Evolutionary conservation across 2,797 vertebrate genomes (phyloP).

Genomic region (Cygnus olor): DNA sequence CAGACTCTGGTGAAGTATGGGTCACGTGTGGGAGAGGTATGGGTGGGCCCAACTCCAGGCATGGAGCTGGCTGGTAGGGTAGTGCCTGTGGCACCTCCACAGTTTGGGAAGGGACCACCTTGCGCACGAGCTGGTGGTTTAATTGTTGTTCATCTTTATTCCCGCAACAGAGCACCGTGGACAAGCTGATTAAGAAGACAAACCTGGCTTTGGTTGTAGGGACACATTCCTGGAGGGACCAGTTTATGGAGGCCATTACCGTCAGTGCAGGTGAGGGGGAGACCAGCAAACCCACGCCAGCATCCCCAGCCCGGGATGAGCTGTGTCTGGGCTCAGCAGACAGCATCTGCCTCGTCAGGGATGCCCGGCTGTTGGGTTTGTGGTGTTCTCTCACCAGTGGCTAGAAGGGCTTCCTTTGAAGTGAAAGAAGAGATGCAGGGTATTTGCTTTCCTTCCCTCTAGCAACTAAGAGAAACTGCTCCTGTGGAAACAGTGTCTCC

Average conservation of each 20-base stretch:
- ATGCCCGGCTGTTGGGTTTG: background rate
- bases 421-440: background rate
- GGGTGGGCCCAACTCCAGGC: background rate
- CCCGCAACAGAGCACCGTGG: conserved; percentile 90
- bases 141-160: conserved; percentile 57
- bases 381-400: background rate
- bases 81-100: background rate
- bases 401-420: background rate
- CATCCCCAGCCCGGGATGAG: background rate
- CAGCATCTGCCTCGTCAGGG: background rate
- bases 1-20: background rate
- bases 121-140: background rate
- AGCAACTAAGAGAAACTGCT: background rate
- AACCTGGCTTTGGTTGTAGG: conserved; percentile 98
- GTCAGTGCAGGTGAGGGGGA: conserved; percentile 91
- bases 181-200: conserved; percentile 99
- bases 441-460: background rate
- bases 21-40: background rate
- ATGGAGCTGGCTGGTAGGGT: background rate
- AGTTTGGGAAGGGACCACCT: background rate
- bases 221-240: conserved; percentile 98
- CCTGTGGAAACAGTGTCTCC: background rate
- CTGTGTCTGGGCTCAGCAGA: background rate
- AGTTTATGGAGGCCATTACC: conserved; percentile 98
- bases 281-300: background rate